Percentiles rank a stretch among this genome's conserved stretches.
phyloP scores from a whole-genome alignment of 2,797 vertebrate species.

The Setipinna tenuifilis region DNA sequence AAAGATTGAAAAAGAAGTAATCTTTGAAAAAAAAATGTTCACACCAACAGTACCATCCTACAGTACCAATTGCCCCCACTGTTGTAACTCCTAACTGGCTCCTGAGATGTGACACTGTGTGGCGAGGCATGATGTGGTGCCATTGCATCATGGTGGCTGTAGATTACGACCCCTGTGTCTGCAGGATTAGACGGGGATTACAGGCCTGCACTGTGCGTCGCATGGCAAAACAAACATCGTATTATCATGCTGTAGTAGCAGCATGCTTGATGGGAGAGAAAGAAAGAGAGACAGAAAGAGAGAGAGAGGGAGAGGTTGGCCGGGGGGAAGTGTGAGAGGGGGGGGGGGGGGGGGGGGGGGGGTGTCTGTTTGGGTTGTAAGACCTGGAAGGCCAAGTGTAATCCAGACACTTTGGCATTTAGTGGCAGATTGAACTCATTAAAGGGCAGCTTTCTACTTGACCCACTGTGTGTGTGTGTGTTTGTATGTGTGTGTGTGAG shows the following conservation, averaged over 20 bases:
- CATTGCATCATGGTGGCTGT: neutral
- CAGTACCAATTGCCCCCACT: neutral
- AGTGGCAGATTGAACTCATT: slow-evolving; percentile 8
- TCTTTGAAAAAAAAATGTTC: slow-evolving; percentile 8
- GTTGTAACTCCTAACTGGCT: no score
- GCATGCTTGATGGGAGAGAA: neutral
- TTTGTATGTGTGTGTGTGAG: neutral
- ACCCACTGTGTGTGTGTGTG: neutral
- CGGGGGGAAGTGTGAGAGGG: neutral
- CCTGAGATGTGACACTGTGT: no score
- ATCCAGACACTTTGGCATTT: slow-evolving; percentile 9
- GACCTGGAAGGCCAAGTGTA: neutral
- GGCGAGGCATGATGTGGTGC: neutral
- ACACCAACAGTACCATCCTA: neutral
- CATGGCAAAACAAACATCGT: neutral
- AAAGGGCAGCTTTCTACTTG: neutral
- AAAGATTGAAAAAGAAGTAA: neutral
- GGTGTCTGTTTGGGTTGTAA: neutral
- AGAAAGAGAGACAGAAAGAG: neutral
- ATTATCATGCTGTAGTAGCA: neutral
- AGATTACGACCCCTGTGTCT: slow-evolving; percentile 12
- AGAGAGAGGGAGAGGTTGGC: neutral
- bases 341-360: neutral
- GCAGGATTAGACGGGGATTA: slow-evolving; percentile 8
- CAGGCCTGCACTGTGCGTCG: neutral